Conservation (phyloP, 2,797 vertebrate genomes). For the Sciurus carolinensis region DNA sequence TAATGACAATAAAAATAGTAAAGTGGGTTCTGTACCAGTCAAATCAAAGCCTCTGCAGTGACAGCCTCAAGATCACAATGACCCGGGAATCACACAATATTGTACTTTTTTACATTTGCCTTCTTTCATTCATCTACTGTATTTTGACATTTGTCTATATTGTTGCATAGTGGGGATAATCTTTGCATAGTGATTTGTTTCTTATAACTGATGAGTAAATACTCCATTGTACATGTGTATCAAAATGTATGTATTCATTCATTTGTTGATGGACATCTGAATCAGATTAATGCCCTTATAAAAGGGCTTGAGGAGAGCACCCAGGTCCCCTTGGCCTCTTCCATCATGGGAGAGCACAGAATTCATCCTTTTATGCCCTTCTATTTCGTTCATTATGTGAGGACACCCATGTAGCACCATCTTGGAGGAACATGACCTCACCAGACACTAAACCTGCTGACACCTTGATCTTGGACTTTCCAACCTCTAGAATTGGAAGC, state of each 20-base stretch:
- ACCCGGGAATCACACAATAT: neutral
- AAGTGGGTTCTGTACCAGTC: neutral
- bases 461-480: neutral
- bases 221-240: neutral
- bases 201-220: neutral
- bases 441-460: neutral
- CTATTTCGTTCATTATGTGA: neutral
- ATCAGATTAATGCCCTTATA: neutral
- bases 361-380: neutral
- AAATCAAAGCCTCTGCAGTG: neutral
- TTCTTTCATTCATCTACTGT: neutral
- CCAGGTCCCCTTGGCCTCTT: neutral
- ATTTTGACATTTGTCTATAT: neutral
- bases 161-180: neutral
- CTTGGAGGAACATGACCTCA: neutral
- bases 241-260: neutral
- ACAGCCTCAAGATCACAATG: neutral
- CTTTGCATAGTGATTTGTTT: conserved; percentile 2
- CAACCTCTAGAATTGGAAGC: neutral
- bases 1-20: neutral
- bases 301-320: too few relatives aligned
- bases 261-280: neutral
- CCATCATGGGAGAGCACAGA: neutral
- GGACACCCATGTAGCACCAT: too few relatives aligned
- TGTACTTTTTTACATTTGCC: neutral